Evolutionary conservation across 2,888 invertebrate genomes (phyloP).

Genomic region (Drosophila percnosoma): DNA sequence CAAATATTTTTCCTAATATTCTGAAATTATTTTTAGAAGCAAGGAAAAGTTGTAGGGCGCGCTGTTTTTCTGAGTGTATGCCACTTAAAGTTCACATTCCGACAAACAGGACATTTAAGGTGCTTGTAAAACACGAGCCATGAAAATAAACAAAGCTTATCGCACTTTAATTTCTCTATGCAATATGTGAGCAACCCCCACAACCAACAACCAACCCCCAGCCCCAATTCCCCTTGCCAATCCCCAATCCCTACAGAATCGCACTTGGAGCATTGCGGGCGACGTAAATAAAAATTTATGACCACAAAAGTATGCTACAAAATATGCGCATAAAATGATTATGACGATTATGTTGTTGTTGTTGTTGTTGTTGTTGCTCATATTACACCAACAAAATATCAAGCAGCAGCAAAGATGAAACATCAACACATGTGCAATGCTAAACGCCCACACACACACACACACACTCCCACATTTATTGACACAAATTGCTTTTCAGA

Average conservation of each 20-base stretch:
- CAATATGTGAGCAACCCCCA: slow-evolving; percentile 2
- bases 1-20: not conserved
- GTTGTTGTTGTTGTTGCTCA: slow-evolving; percentile 23
- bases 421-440: slow-evolving; percentile 48
- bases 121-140: slow-evolving; percentile 57
- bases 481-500: slow-evolving; percentile 79
- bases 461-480: slow-evolving; percentile 67
- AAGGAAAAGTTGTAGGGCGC: not conserved
- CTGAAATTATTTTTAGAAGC: not conserved
- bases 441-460: slow-evolving; percentile 41
- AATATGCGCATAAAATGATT: slow-evolving; percentile 79
- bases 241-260: slow-evolving; percentile 23
- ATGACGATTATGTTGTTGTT: slow-evolving; percentile 72
- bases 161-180: slow-evolving; percentile 73
- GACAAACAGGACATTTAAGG: slow-evolving; percentile 30
- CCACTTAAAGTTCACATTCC: not conserved
- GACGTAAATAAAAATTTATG: slow-evolving; percentile 77
- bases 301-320: slow-evolving; percentile 72
- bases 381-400: slow-evolving; percentile 40
- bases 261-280: slow-evolving; percentile 49
- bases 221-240: not conserved
- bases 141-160: slow-evolving; percentile 70
- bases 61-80: not conserved
- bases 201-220: not conserved
- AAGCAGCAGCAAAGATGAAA: slow-evolving; percentile 43